Percentiles rank a stretch among this genome's conserved stretches.
These are phyloP conservation scores for Drosophila burlai DNA, from an alignment of 1,140 invertebrate species.

Conservation along the genomic window DNA sequence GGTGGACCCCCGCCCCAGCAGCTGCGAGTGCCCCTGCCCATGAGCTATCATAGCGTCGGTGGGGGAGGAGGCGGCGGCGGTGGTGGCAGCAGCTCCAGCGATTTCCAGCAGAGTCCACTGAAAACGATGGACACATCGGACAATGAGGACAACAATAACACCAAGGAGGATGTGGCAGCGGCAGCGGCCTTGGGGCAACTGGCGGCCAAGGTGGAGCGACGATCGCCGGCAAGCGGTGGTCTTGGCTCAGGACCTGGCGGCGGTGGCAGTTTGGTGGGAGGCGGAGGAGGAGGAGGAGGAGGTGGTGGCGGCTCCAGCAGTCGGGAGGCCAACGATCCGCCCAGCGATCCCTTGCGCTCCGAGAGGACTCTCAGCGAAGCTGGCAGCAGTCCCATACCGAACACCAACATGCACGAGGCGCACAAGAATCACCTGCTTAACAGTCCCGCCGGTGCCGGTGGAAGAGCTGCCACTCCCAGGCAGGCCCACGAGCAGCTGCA, in stretches of 20 bases:
- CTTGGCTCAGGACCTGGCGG: constrained; percentile 13
- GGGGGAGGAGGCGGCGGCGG: constrained; percentile 28
- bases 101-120: constrained; percentile 73
- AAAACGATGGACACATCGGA: constrained; percentile 82
- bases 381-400: constrained; percentile 83
- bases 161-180: constrained; percentile 66
- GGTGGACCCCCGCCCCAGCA: constrained; percentile 57
- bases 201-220: constrained; percentile 68
- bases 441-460: constrained; percentile 41
- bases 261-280: background rate
- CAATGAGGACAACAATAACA: constrained; percentile 74
- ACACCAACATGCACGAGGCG: constrained; percentile 79
- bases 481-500: constrained; percentile 71
- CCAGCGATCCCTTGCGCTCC: constrained; percentile 24
- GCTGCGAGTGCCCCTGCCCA: constrained; percentile 64
- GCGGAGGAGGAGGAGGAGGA: constrained; percentile 6
- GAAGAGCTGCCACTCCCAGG: constrained; percentile 52
- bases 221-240: constrained; percentile 53
- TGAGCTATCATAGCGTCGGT: constrained; percentile 46
- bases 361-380: constrained; percentile 55
- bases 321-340: constrained; percentile 28
- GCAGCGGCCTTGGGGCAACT: constrained; percentile 60
- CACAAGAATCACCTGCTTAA: constrained; percentile 74
- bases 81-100: constrained; percentile 78
- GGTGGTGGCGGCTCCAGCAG: constrained; percentile 24